These are phyloP conservation scores for Pedetes capensis DNA, from an alignment of 2,113 vertebrate species.

Conservation along the genomic window DNA sequence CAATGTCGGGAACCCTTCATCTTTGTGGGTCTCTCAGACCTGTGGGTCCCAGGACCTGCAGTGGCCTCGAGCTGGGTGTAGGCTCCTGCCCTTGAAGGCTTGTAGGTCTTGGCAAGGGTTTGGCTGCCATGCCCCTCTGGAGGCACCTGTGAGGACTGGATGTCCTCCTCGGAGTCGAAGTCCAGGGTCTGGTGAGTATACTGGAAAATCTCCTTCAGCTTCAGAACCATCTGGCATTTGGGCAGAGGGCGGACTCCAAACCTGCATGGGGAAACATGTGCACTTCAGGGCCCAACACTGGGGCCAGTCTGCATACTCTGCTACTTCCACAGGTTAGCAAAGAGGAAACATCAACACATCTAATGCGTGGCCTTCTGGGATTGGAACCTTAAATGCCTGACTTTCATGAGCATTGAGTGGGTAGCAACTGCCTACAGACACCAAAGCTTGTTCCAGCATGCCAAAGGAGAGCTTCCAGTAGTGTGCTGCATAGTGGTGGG, in stretches of 20 bases:
- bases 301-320: neutral
- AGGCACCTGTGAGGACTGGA: slow-evolving; percentile 67
- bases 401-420: neutral
- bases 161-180: slow-evolving; percentile 87
- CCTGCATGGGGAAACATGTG: slow-evolving; percentile 77
- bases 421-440: neutral
- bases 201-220: slow-evolving; percentile 97
- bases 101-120: neutral
- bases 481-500: neutral
- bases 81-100: neutral
- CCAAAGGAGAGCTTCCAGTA: neutral
- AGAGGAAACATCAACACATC: neutral
- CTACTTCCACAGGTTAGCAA: neutral
- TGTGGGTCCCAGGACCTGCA: neutral
- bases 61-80: neutral
- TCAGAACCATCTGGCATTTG: slow-evolving; percentile 95
- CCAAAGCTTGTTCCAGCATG: neutral
- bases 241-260: slow-evolving; percentile 95
- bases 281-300: neutral
- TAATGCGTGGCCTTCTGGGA: neutral
- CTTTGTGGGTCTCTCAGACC: neutral
- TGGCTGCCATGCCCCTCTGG: neutral
- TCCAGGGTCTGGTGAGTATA: slow-evolving; percentile 91
- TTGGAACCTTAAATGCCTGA: neutral
- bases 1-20: neutral